Conservation (phyloP, 2,113 vertebrate species). For the Amphiprion percula region DNA sequence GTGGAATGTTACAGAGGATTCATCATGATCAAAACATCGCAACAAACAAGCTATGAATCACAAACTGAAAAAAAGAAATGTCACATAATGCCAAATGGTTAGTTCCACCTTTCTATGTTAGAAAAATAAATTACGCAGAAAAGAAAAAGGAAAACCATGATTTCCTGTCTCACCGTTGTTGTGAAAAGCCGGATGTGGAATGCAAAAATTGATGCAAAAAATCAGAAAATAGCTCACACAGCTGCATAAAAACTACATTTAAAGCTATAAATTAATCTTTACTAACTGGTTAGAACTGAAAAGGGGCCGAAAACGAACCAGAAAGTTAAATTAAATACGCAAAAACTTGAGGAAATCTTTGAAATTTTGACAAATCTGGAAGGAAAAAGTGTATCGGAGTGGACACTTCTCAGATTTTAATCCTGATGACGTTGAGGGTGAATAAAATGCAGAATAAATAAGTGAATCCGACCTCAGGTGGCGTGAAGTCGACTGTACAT, state of each 20-base stretch:
- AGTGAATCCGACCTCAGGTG: constrained; percentile 30
- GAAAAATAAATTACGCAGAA: constrained; percentile 84
- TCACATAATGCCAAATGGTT: constrained; percentile 86
- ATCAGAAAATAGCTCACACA: constrained; percentile 68
- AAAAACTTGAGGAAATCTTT: background rate
- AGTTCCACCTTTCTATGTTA: constrained; percentile 78
- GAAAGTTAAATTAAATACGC: background rate
- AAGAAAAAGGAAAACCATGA: constrained; percentile 84
- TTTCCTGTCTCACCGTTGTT: constrained; percentile 68
- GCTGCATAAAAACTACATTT: constrained; percentile 76
- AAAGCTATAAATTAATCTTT: constrained; percentile 78
- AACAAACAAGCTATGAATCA: constrained; percentile 84
- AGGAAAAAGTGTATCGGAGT: background rate
- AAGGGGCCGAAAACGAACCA: constrained; percentile 5
- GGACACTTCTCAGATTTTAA: background rate
- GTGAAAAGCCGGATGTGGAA: constrained; percentile 73
- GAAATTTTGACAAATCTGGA: constrained; percentile 3
- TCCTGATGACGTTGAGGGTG: constrained; percentile 22
- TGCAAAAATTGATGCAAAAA: constrained; percentile 77
- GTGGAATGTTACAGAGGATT: constrained; percentile 81
- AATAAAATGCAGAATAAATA: constrained; percentile 54
- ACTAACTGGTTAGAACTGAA: constrained; percentile 53
- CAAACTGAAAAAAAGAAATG: constrained; percentile 69
- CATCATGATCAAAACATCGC: constrained; percentile 77
- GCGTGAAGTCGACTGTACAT: constrained; percentile 42